Evolutionary conservation across 2,113 vertebrate genomes (phyloP).

Genomic region (Etia nguti): DNA sequence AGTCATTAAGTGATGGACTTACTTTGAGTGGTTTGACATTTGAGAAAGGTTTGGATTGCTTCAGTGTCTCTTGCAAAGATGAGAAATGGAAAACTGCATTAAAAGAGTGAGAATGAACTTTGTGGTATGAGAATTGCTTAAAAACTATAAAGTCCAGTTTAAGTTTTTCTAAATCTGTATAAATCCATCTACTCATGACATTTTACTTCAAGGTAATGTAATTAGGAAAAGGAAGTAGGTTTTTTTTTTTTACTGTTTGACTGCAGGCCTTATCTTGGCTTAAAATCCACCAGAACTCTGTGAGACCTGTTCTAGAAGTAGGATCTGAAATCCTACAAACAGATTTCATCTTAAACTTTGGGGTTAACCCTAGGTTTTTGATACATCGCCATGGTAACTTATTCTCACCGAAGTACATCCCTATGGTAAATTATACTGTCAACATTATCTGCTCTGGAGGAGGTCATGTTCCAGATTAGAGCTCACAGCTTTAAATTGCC

Average conservation of each 20-base stretch:
- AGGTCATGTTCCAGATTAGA: neutral
- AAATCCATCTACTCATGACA: neutral
- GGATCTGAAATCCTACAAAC: neutral
- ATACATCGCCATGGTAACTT: neutral
- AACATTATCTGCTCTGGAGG: neutral
- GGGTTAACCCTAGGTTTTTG: neutral
- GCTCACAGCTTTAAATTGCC: rapidly evolving
- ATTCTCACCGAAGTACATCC: neutral
- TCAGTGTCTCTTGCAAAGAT: neutral
- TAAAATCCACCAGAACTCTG: neutral
- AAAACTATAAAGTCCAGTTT: neutral
- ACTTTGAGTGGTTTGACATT: neutral
- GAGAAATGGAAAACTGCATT: neutral
- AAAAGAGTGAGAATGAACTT: neutral
- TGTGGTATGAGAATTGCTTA: neutral
- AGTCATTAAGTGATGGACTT: neutral
- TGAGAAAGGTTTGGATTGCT: rapidly evolving
- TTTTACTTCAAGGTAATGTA: neutral
- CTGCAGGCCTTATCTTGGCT: neutral
- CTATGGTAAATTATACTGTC: neutral
- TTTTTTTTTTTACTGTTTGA: neutral
- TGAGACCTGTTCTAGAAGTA: rapidly evolving
- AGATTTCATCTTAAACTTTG: neutral
- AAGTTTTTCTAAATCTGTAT: neutral
- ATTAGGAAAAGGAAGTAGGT: rapidly evolving